phyloP scores from a whole-genome alignment of 2,888 invertebrate species.

The Encarsia formosa region DNA sequence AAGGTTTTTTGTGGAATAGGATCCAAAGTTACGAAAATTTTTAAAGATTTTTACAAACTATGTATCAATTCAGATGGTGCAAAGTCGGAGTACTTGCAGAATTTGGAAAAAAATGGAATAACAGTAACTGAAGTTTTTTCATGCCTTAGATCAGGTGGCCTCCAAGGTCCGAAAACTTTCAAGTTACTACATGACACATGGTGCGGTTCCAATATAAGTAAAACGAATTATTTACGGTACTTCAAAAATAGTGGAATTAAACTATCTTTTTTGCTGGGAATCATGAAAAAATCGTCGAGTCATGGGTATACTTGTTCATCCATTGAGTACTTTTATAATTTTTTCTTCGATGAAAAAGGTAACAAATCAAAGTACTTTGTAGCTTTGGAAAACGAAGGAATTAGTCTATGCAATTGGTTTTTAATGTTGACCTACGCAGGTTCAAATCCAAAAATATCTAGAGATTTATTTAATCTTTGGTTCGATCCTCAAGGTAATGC shows the following conservation, averaged over 20 bases:
- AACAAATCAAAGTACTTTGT: not conserved
- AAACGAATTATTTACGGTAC: too few relatives aligned
- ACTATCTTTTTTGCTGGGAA: too few relatives aligned
- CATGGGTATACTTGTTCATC: constrained; percentile 33
- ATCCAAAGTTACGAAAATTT: not conserved
- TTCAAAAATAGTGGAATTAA: too few relatives aligned
- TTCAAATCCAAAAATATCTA: constrained; percentile 2
- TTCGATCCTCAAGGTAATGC: not conserved
- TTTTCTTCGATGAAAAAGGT: constrained; percentile 30
- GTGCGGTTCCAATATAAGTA: too few relatives aligned
- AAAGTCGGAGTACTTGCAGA: not conserved
- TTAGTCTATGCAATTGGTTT: not conserved
- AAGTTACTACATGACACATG: too few relatives aligned
- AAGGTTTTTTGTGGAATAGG: not conserved
- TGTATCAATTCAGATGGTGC: too few relatives aligned
- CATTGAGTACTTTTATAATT: constrained; percentile 34
- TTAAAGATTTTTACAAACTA: too few relatives aligned
- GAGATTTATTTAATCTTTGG: not conserved
- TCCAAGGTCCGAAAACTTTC: too few relatives aligned
- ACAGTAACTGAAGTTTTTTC: not conserved
- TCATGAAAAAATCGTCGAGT: too few relatives aligned
- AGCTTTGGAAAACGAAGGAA: not conserved
- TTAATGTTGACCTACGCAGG: not conserved
- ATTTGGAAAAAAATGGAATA: not conserved
- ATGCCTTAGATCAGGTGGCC: too few relatives aligned